Evolutionary conservation across 2,113 vertebrate genomes (phyloP), one percentile per base, ranked within the genome.

Genomic region (Caretta caretta): DNA sequence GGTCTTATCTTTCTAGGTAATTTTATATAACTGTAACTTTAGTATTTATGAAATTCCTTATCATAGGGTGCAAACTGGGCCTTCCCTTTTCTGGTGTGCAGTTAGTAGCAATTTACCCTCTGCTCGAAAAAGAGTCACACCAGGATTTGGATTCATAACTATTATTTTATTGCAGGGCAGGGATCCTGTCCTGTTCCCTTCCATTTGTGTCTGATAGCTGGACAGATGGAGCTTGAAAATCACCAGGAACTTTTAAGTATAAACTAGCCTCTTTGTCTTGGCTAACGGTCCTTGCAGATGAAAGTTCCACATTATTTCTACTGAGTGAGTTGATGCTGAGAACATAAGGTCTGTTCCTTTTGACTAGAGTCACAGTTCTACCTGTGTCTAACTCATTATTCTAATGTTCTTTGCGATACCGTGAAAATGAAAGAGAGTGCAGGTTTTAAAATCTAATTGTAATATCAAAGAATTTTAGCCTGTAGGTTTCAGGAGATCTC

Each of bases 91-190:
- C 54, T 56, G 24, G 54, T 56, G 22, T 25, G 54, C 54, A 59
- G 57, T 27, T 59, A 84, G 56, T 19, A 1, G 24, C 0, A 0
- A 3, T 62, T 89, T 89, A 3, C 87, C 0, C 35, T 87, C 12
- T 12, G 1, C 50, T 81, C 11, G 38, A 80, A 80, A 90, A 48
- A 12, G 0, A 24, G 2, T 69, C 24, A 2, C 22, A 29, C 1
- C 17, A 50, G 42, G 79, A 42, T 22, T 3, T 12, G 8, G 20
- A 42, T 5, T 35, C 6, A 0, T 29, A 27, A 11, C 51, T 48
- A 11, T 24, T 83, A 31, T 49, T 75, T 93, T 24, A 1, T 5
- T 57, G 14, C 35, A 9, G 19, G 22, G 2, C 22, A 0, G 0
- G 10, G 4, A 57, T 75, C 24, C 84, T 90, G 57, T 1, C 6